Conservation (phyloP, 1,140 invertebrate species). For the Cydia fagiglandana region DNA sequence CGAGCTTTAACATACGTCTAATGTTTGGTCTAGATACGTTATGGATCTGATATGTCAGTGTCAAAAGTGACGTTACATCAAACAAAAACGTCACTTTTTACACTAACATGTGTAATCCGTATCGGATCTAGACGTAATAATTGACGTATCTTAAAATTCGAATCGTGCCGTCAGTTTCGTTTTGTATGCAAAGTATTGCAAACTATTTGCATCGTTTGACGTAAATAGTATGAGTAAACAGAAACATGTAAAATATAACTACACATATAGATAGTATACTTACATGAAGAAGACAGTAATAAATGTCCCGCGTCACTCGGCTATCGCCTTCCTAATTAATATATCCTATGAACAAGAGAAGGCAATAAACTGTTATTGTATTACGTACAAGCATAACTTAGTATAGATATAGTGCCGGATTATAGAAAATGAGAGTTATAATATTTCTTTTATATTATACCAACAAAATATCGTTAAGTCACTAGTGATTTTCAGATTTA, state of each 20-base stretch:
- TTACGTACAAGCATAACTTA: conserved; percentile 29
- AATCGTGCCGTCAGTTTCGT: no score
- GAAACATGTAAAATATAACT: background rate
- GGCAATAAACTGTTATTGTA: conserved; percentile 39
- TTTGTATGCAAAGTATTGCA: background rate
- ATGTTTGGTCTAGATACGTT: no score
- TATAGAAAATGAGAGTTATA: background rate
- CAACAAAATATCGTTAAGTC: no score
- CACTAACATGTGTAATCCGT: no score
- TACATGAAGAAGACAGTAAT: conserved; percentile 14
- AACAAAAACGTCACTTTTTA: no score
- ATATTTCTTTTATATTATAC: background rate
- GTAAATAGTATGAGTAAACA: background rate
- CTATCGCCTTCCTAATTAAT: conserved; percentile 43
- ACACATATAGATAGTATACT: background rate
- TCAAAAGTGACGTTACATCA: no score
- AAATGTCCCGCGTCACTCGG: conserved; percentile 28
- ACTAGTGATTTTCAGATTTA: no score
- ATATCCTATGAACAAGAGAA: conserved; percentile 40
- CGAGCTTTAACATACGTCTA: no score
- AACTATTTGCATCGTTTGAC: background rate
- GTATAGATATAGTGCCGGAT: background rate
- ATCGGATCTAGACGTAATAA: no score
- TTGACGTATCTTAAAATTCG: no score
- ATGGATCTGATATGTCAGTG: no score